Base-by-base conservation (phyloP, 2,113 vertebrate species). In the Empidonax traillii region DNA sequence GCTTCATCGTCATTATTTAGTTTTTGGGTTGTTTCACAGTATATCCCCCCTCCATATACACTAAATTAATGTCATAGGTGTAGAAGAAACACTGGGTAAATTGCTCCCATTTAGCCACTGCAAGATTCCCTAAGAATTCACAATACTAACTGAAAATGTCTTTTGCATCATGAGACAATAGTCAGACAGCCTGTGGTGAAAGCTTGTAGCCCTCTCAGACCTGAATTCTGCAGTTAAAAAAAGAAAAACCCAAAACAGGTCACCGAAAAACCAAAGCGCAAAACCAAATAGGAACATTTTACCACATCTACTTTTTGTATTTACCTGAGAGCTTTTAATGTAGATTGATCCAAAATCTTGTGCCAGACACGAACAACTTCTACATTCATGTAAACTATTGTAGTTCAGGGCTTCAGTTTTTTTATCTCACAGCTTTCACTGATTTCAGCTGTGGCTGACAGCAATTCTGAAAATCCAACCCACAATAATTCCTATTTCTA, bases 91-190 rank as follows among this genome's bases (percentile, higher is more conserved):
- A 91, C 92, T 87, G 86, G 93, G 95, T 73, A 86, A 92, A 96
- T 96, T 94, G 61, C 88, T 96, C 55, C 41, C 41, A 68, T 62
- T 63, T 95, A 97, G 85, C 75, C 49, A 53, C 92, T 84, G 77
- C 85, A 81, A 94, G 85, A 95, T 92, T 95, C 92, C 52, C 12
- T 94, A 93, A 97, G 95, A 97, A 95, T 93, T 95, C 90, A 96
- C 85, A 85, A 66, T 91, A 89, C 90, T 92, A 96, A 91, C 95
- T 93, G 93, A 95, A 97, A 97, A 96, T 37, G 72, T 92, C 58
- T 95, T 91, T 68, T 93, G 91, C 94, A 65, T 87, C 82, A 58
- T 47, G 75, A 98, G 95, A 97, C 92, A 96, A 97, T 89, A 96
- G 61, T 84, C 94, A 97, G 68, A n/a, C 68, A 17, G 85, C 39